Conservation (phyloP, 2,113 vertebrate genomes). For the Potamarius usumacintae region DNA sequence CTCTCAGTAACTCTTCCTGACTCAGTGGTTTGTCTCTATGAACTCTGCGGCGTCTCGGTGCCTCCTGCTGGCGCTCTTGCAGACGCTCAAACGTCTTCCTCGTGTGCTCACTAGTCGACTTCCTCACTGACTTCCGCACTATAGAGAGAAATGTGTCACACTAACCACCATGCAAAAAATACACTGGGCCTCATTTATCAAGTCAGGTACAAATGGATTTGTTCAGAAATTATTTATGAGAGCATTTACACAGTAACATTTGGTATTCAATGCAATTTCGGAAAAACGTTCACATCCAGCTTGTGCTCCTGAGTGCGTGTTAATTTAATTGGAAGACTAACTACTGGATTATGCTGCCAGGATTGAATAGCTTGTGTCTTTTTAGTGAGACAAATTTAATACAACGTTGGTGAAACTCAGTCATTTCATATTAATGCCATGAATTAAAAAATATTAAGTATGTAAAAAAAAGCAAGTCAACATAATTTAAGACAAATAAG, state of each 20-base stretch:
- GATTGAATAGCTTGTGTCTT: neutral
- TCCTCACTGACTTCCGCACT: constrained; percentile 92
- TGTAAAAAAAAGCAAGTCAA: neutral
- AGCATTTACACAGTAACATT: neutral
- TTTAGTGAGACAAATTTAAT: neutral
- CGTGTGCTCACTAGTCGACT: constrained; percentile 93
- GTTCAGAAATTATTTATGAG: neutral
- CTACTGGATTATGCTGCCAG: too few relatives aligned
- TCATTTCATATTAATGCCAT: neutral
- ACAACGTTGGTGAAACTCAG: neutral
- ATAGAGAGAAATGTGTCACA: neutral
- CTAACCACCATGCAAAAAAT: neutral
- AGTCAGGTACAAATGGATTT: neutral
- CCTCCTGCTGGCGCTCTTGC: constrained; percentile 91
- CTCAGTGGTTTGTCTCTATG: constrained; percentile 85
- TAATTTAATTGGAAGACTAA: neutral
- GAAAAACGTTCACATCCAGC: neutral
- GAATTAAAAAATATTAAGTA: neutral
- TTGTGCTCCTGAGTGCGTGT: neutral
- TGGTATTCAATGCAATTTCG: neutral
- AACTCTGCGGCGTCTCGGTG: constrained; percentile 84
- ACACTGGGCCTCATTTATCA: neutral
- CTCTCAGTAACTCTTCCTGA: constrained; percentile 91
- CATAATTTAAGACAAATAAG: neutral
- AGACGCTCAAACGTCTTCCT: constrained; percentile 90